These are phyloP conservation scores for Solenopsis invicta DNA, from an alignment of 1,140 invertebrate genomes.

Conservation along the genomic window DNA sequence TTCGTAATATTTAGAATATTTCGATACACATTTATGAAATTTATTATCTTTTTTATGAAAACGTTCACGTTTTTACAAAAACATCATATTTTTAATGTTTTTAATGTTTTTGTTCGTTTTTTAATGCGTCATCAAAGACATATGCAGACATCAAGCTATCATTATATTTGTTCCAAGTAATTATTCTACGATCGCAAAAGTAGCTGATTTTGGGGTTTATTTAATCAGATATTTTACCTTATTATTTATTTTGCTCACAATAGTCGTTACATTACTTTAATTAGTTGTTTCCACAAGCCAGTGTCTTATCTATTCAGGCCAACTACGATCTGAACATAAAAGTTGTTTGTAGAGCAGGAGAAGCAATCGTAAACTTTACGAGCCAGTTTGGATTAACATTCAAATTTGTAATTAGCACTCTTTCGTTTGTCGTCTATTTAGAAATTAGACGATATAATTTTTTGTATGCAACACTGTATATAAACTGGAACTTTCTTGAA, in stretches of 20 bases:
- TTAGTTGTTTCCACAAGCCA: background rate
- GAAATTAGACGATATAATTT: conserved; percentile 9
- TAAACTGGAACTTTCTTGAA: conserved; percentile 10
- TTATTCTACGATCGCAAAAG: background rate
- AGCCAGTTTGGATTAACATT: background rate
- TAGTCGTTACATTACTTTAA: background rate
- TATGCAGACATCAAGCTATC: background rate
- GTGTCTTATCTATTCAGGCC: background rate
- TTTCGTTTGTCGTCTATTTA: background rate
- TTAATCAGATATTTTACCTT: background rate
- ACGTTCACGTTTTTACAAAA: background rate
- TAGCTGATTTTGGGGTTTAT: background rate
- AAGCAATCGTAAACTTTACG: conserved; percentile 34
- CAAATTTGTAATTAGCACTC: conserved; percentile 10
- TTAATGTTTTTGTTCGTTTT: no score
- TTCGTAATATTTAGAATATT: background rate
- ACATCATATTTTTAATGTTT: background rate
- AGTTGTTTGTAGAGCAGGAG: background rate
- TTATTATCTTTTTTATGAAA: conserved; percentile 2
- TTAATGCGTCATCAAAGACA: background rate
- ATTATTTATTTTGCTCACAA: background rate
- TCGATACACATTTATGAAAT: conserved; percentile 20
- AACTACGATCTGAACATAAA: background rate
- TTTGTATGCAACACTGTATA: background rate
- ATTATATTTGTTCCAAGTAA: conserved; percentile 9